A percentile compares a stretch with the other conserved stretches of the same genome.
phyloP scores from a whole-genome alignment of 2,888 invertebrate species.

The Galerucella calmariensis region DNA sequence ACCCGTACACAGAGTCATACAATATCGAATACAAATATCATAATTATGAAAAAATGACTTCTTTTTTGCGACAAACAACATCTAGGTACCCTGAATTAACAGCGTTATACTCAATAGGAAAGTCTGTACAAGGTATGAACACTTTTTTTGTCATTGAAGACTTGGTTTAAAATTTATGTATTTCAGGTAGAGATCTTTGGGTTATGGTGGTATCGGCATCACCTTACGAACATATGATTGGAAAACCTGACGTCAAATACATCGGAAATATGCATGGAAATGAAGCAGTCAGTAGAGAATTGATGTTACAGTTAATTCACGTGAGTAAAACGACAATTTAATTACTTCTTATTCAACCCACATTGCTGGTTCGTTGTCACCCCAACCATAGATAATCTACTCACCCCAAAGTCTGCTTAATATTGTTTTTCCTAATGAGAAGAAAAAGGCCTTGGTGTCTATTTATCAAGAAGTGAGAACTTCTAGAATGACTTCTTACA shows the following conservation, averaged over 20 bases:
- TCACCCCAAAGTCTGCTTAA: no score
- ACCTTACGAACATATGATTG: constrained; percentile 91
- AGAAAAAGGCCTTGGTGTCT: no score
- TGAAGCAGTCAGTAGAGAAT: constrained; percentile 94
- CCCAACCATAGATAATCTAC: no score
- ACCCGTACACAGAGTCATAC: constrained; percentile 53
- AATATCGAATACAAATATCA: constrained; percentile 83
- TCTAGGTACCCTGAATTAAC: constrained; percentile 87
- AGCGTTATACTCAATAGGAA: constrained; percentile 92
- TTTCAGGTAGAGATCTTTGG: constrained; percentile 88
- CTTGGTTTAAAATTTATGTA: background rate
- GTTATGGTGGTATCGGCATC: constrained; percentile 92
- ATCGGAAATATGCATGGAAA: constrained; percentile 97
- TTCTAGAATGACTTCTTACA: no score
- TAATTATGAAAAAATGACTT: constrained; percentile 86
- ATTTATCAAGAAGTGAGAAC: no score
- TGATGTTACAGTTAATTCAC: constrained; percentile 91
- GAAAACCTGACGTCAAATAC: constrained; percentile 97
- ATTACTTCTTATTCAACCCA: no score
- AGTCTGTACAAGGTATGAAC: constrained; percentile 85
- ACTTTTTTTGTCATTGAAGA: no score
- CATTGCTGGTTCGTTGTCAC: no score
- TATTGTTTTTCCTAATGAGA: no score
- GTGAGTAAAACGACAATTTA: constrained; percentile 63
- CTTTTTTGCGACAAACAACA: constrained; percentile 82